Conservation (phyloP, 2,113 vertebrate genomes). For the Talpa occidentalis region DNA sequence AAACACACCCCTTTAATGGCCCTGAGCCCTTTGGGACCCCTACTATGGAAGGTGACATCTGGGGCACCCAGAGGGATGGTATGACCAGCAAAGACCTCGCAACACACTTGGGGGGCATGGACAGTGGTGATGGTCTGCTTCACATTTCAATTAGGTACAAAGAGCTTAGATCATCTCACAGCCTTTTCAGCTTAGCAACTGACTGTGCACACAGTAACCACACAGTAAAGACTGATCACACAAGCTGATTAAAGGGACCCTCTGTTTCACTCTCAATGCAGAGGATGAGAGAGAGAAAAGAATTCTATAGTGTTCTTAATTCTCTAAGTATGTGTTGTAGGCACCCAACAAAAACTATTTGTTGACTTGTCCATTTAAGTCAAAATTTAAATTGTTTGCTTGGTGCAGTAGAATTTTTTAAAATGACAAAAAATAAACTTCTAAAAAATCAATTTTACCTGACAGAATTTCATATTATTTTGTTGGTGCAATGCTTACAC, state of each 20-base stretch:
- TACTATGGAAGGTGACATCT: not conserved
- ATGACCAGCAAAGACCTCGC: not conserved
- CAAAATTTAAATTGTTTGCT: not conserved
- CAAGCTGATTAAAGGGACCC: not conserved
- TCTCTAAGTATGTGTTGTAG: not conserved
- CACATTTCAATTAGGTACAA: not conserved
- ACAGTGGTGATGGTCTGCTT: not conserved
- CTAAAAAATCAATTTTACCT: conserved; percentile 9
- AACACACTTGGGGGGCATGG: not conserved
- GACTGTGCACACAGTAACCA: not conserved
- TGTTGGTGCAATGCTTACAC: not conserved
- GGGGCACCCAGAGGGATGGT: not conserved
- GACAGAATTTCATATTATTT: not conserved
- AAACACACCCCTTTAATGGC: not conserved
- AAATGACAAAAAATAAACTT: not conserved
- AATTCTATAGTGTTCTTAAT: not conserved
- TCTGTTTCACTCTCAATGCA: not conserved
- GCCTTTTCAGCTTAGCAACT: not conserved
- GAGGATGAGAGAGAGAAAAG: not conserved
- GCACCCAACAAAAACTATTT: not conserved
- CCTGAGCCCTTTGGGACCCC: not conserved
- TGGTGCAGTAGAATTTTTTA: not conserved
- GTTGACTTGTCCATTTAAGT: not conserved
- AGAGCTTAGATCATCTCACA: not conserved
- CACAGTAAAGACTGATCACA: not conserved